These are phyloP conservation scores for Pollenia labialis DNA, from an alignment of 2,888 invertebrate genomes.

Conservation along the genomic window DNA sequence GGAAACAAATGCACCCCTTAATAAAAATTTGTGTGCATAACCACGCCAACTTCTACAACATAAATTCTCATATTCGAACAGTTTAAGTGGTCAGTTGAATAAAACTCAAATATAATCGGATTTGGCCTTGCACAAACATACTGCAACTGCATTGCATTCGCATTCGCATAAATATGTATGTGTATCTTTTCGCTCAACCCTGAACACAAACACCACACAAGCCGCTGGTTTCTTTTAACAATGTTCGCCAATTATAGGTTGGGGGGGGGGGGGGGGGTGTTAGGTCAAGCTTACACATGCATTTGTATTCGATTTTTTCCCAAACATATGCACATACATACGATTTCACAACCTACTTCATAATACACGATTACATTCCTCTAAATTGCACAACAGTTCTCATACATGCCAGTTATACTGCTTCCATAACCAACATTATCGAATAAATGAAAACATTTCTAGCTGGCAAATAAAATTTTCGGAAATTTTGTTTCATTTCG, in stretches of 20 bases:
- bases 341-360: neutral
- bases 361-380: constrained; percentile 30
- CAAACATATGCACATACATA: neutral
- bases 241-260: neutral
- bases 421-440: neutral
- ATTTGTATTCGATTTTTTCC: neutral
- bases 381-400: constrained; percentile 20
- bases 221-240: neutral
- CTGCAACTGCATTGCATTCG: neutral
- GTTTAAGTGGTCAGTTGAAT: constrained; percentile 36
- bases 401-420: neutral
- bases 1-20: neutral
- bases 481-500: constrained; percentile 45
- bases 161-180: neutral
- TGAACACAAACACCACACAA: neutral
- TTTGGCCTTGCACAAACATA: constrained; percentile 4
- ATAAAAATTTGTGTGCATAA: too few species aligned
- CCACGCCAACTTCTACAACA: neutral
- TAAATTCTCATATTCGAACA: constrained; percentile 13
- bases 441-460: constrained; percentile 2
- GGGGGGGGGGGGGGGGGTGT: too few species aligned
- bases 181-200: neutral
- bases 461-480: constrained; percentile 11
- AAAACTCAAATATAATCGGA: constrained; percentile 18
- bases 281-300: neutral